Percentiles rank a stretch among this genome's conserved stretches.
phyloP scores from a whole-genome alignment of 2,888 invertebrate species.

The Epinotia brunnichana region DNA sequence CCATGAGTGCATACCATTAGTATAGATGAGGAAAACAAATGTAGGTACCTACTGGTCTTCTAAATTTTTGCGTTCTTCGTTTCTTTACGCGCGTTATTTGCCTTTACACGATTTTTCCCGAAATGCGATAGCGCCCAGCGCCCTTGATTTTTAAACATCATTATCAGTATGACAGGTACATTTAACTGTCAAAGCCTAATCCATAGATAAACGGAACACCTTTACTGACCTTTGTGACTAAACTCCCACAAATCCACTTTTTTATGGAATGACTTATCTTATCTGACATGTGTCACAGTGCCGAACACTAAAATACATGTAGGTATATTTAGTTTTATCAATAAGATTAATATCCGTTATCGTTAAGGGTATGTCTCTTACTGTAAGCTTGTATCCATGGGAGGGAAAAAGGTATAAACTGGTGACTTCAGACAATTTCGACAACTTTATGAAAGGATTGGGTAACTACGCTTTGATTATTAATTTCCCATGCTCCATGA shows the following conservation, averaged over 20 bases:
- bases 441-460: slow-evolving; percentile 91
- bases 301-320: not conserved
- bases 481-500: not conserved
- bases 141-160: not conserved
- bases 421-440: slow-evolving; percentile 89
- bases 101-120: not conserved
- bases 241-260: slow-evolving; percentile 10
- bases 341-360: not conserved
- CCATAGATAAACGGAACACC: slow-evolving; percentile 17
- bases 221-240: slow-evolving; percentile 20
- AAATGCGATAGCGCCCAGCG: too few relatives aligned
- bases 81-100: not conserved
- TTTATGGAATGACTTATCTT: slow-evolving; percentile 24
- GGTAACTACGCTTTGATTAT: slow-evolving; percentile 73
- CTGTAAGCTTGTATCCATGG: slow-evolving; percentile 50
- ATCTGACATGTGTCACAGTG: slow-evolving; percentile 26
- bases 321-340: not conserved
- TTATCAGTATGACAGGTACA: not conserved
- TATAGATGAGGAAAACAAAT: not conserved
- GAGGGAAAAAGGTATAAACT: slow-evolving; percentile 89
- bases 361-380: slow-evolving; percentile 4
- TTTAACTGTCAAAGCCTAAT: slow-evolving; percentile 11
- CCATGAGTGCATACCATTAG: not conserved
- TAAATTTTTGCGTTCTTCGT: not conserved
- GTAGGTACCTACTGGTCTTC: not conserved